Base-by-base conservation (phyloP, 1,140 invertebrate species). In the Zaprionus vittiger region DNA sequence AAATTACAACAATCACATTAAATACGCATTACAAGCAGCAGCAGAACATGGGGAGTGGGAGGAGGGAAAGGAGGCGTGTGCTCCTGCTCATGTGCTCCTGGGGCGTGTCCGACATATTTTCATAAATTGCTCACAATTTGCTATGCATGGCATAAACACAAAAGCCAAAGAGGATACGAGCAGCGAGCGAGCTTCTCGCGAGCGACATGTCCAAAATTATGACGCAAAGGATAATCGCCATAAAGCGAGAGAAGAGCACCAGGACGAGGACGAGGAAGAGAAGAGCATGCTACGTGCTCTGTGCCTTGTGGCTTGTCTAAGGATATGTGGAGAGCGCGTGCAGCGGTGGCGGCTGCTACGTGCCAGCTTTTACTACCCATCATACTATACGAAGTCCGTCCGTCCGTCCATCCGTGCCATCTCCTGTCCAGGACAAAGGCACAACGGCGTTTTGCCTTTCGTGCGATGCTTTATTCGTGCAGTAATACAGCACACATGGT, bases 1-100 rank as follows among this genome's bases (percentile, higher is more conserved):
- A 87, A 91, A 87, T 91, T 91, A 91, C 83, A 84, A 81, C 89
- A 91, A 91, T 90, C 85, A 85, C 91, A 91, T 87, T 79, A 85
- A 70, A 73, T 64, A 63, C 66, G 44, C 61, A 73, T 64, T 54
- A 59, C 41, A 47, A 17, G n/a, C 2, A 47, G 41, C 41, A 9
- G 2, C n/a, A 9, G 37, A n/a, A 11, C 9, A 34, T 9, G 31
- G 7, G n/a, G 1, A 17, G 41, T 17, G 41, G 41, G n/a, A 47
- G n/a, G 41, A 7, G 41, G 41, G 2, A n/a, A n/a, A 15, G 38
- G 5, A 4, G 15, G 6, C 17, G 41, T 17, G 17, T n/a, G 44
- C n/a, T n/a, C n/a, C 44, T 20, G n/a, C 44, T 41, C 38, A 41
- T 44, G 65, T 49, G 44, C 26, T 47, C 6, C 9, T 24, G 52